Conservation (phyloP, 1,140 invertebrate species). For the Zaprionus capensis region DNA sequence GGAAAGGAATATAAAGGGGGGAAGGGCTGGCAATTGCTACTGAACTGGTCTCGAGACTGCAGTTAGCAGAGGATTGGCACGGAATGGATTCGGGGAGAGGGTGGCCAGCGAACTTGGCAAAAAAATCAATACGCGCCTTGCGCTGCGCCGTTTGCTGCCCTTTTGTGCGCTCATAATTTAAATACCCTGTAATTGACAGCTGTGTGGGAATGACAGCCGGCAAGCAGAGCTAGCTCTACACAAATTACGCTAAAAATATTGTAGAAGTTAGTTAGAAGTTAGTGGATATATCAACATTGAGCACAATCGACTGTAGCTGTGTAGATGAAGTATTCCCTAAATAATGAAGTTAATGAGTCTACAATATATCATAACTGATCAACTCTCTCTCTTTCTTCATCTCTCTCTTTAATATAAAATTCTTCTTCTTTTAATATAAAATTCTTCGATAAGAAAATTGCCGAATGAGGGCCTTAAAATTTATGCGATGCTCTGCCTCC, state of each 20-base stretch:
- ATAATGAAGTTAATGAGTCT: too few species aligned
- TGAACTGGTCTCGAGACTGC: conserved; percentile 2
- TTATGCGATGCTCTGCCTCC: conserved; percentile 29
- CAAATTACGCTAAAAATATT: too few species aligned
- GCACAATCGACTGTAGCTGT: too few species aligned
- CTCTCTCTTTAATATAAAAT: conserved; percentile 52
- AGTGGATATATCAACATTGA: too few species aligned
- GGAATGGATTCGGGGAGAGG: neutral
- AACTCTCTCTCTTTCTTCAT: too few species aligned
- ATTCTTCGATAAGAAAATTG: conserved; percentile 70
- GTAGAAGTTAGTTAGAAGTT: too few species aligned
- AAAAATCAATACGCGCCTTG: conserved; percentile 64
- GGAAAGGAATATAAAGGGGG: neutral
- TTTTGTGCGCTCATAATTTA: conserved; percentile 62
- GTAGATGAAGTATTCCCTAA: too few species aligned
- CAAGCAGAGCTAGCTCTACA: too few species aligned
- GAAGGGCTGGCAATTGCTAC: neutral
- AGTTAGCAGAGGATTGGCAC: neutral
- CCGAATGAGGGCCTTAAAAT: conserved; percentile 67
- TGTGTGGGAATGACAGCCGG: neutral
- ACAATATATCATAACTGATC: too few species aligned
- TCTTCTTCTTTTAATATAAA: conserved; percentile 59
- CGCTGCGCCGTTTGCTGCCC: conserved; percentile 28
- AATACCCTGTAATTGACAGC: conserved; percentile 11
- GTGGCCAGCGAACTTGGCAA: conserved; percentile 32